Evolutionary conservation across 2,113 vertebrate genomes (phyloP).

Genomic region (Carassius gibelio): DNA sequence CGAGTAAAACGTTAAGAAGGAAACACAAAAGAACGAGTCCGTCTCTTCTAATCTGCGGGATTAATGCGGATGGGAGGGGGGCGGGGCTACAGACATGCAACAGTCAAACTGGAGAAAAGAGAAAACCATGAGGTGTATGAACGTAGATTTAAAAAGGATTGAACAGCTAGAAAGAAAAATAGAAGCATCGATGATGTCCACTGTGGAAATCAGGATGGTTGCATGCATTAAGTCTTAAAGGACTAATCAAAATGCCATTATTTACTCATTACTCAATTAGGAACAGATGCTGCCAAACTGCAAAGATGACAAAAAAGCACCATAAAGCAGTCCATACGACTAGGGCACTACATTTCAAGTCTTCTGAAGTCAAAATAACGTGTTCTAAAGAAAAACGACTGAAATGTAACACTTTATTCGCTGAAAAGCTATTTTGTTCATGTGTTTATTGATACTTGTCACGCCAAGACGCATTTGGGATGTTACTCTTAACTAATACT

Average conservation of each 20-base stretch:
- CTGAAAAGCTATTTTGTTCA: neutral
- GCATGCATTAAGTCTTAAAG: neutral
- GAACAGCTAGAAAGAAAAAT: neutral
- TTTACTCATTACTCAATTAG: neutral
- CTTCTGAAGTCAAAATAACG: neutral
- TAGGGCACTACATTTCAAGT: neutral
- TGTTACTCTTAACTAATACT: neutral
- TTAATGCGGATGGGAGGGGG: neutral
- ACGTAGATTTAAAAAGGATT: neutral
- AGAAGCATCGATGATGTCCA: neutral
- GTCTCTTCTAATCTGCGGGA: neutral
- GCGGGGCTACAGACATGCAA: neutral
- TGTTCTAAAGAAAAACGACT: neutral
- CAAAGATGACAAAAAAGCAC: neutral
- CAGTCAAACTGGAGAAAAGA: neutral
- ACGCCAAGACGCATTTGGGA: neutral
- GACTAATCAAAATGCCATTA: neutral
- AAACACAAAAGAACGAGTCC: neutral
- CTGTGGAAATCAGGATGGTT: neutral
- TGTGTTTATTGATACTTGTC: neutral
- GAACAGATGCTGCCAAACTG: neutral
- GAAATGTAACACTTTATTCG: neutral
- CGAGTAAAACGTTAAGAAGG: neutral
- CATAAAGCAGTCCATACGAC: neutral
- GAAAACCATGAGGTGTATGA: neutral